Evolutionary conservation across 2,797 vertebrate genomes (phyloP).

Genomic region (Rhinogobio ventralis): DNA sequence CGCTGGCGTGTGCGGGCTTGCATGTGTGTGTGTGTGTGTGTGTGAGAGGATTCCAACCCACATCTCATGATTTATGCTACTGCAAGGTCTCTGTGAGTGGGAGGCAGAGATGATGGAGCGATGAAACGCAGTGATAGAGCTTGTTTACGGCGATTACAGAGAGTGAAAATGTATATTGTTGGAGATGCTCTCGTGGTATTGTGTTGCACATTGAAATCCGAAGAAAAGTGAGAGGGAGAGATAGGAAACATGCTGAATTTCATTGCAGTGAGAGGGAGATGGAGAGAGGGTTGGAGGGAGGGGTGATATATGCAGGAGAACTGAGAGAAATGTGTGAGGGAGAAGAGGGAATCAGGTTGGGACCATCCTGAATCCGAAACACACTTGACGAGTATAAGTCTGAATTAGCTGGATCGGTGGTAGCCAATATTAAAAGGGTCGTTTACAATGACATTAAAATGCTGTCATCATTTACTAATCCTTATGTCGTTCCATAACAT

Average conservation of each 20-base stretch:
- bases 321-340: conserved; percentile 19
- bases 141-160: conserved; percentile 70
- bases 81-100: conserved; percentile 70
- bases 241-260: conserved; percentile 63
- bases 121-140: conserved; percentile 67
- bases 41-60: conserved; percentile 60
- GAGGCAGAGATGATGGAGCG: conserved; percentile 60
- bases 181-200: conserved; percentile 64
- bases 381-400: conserved; percentile 5
- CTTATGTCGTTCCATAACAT: no score
- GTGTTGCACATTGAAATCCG: conserved; percentile 65
- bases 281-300: conserved; percentile 34
- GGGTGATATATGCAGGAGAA: conserved; percentile 36
- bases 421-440: not conserved
- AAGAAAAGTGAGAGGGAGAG: conserved; percentile 41
- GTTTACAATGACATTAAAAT: not conserved
- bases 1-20: conserved; percentile 43
- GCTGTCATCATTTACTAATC: not conserved
- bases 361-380: conserved; percentile 44
- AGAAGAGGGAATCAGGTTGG: conserved; percentile 26
- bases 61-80: conserved; percentile 81
- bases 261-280: conserved; percentile 61
- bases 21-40: conserved; percentile 67
- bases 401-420: conserved; percentile 7
- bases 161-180: conserved; percentile 64